Percentiles rank a stretch among this genome's conserved stretches.
These are phyloP conservation scores for Laspeyria flexula DNA, from an alignment of 2,888 invertebrate species.

Conservation along the genomic window DNA sequence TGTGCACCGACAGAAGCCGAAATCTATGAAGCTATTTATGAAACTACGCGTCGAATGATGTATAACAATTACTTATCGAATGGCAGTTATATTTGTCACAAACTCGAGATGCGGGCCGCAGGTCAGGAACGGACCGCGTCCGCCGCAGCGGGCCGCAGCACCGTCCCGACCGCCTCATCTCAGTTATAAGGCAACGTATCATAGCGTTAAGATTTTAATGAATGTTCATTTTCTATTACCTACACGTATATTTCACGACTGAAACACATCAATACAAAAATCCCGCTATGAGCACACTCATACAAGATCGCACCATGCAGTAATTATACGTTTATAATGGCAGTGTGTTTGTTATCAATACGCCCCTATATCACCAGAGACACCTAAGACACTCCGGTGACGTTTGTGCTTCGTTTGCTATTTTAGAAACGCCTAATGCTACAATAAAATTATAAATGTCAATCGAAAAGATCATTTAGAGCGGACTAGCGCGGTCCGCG, in stretches of 20 bases:
- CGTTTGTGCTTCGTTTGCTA: conserved; percentile 76
- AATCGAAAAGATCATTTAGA: conserved; percentile 59
- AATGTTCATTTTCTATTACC: conserved; percentile 53
- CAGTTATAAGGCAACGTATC: conserved; percentile 77
- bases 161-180: conserved; percentile 48
- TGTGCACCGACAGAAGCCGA: conserved; percentile 80
- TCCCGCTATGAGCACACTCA: conserved; percentile 58
- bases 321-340: conserved; percentile 72
- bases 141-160: neutral
- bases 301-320: conserved; percentile 67
- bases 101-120: conserved; percentile 58
- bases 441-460: conserved; percentile 62
- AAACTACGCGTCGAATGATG: conserved; percentile 72
- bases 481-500: conserved; percentile 80
- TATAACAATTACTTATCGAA: conserved; percentile 81
- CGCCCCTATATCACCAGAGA: conserved; percentile 58
- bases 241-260: conserved; percentile 49
- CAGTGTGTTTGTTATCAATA: conserved; percentile 78
- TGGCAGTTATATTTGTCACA: conserved; percentile 83
- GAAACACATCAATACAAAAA: conserved; percentile 53
- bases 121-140: no score
- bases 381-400: conserved; percentile 76
- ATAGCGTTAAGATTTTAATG: conserved; percentile 60
- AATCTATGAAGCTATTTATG: conserved; percentile 75
- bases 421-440: conserved; percentile 71